Base-by-base conservation (phyloP, 2,113 vertebrate species). In the Athene noctua region DNA sequence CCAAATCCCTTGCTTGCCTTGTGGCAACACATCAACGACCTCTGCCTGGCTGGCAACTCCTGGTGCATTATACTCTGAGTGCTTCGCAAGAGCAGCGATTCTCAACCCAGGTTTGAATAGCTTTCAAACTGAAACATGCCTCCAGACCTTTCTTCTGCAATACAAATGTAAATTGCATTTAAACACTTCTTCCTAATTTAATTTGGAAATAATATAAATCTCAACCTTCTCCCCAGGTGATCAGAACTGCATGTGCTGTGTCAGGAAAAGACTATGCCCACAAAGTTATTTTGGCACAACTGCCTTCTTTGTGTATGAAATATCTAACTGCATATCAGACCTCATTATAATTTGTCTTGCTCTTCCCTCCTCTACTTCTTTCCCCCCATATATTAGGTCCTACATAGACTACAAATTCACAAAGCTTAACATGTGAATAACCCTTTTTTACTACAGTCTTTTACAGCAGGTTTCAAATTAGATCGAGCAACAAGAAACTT, bases 31-130 rank as follows among this genome's bases (percentile, higher is more conserved):
- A 16, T 20, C 1, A 6, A 52, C 23, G 23, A 25, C 30, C 19
- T 70, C 3, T 9, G 65, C n/a, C 19, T 1, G 3, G 29, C 25
- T 51, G n/a, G 30, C 38, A 66, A 1, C 12, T 36, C 10, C 71
- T 58, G 34, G 22, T 74, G 12, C 6, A 0, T 40, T 40, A 22
- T 42, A 49, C 10, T 18, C 9, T 0, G 0, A 22, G 17, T 10
- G 7, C 7, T 15, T 30, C 0, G 4, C 25, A 13, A 70, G 23
- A 32, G 27, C 65, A 84, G 44, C 3, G 4, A 5, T 67, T 86
- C 55, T 67, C 61, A 38, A 0, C 16, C 15, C 0, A 0, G 8
- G 15, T 26, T 92, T 9, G 2, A 25, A 5, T 0, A 5, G 34
- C 38, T 74, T 72, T 86, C 61, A 71, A 52, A 66, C 0, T 18